phyloP scores from a whole-genome alignment of 2,888 invertebrate species.

The Autographa gamma region DNA sequence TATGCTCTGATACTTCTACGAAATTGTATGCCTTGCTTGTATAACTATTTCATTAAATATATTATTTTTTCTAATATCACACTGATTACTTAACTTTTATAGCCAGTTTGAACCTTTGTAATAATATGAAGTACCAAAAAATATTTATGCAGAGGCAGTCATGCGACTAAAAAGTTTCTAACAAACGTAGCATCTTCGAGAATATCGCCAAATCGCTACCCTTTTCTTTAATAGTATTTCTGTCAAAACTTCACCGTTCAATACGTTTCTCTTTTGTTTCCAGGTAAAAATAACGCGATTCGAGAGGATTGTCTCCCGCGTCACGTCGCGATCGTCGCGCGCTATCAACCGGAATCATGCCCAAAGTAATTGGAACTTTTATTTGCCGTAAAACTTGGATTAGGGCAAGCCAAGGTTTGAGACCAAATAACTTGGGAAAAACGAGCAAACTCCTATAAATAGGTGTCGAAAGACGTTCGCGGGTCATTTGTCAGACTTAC shows the following conservation, averaged over 20 bases:
- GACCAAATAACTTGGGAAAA: constrained; percentile 44
- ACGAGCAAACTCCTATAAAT: constrained; percentile 48
- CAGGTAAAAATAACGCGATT: constrained; percentile 47
- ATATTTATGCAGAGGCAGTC: background rate
- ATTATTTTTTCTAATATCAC: no score
- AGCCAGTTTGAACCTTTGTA: no score
- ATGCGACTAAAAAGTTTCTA: background rate
- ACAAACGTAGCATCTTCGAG: constrained; percentile 7
- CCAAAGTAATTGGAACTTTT: constrained; percentile 57
- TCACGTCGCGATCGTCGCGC: constrained; percentile 31
- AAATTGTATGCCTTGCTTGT: no score
- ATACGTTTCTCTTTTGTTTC: constrained; percentile 44
- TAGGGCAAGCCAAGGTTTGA: constrained; percentile 44
- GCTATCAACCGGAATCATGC: constrained; percentile 30
- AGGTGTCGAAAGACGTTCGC: constrained; percentile 52
- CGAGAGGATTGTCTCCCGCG: constrained; percentile 8
- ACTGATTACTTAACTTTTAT: no score
- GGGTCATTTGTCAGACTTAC: constrained; percentile 46
- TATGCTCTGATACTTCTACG: no score
- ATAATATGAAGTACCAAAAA: no score
- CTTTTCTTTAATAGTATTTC: constrained; percentile 8
- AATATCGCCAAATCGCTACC: constrained; percentile 12
- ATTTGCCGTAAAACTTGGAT: constrained; percentile 55
- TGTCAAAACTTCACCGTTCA: constrained; percentile 22
- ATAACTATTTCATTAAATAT: no score